A percentile compares a stretch with the other conserved stretches of the same genome.
These are phyloP conservation scores for Tetragonula carbonaria DNA, from an alignment of 2,888 invertebrate genomes.

Conservation along the genomic window DNA sequence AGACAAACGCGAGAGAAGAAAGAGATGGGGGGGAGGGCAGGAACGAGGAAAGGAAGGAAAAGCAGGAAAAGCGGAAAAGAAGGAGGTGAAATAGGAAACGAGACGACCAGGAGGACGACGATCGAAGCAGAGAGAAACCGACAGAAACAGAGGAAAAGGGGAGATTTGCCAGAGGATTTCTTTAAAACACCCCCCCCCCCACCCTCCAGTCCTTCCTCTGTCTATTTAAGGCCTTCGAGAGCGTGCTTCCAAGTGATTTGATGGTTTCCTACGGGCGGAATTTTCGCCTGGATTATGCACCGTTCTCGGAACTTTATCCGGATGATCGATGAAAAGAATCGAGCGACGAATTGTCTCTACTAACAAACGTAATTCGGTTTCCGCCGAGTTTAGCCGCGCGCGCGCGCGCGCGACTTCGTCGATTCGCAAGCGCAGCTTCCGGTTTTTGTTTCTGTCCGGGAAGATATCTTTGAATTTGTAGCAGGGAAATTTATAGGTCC, in stretches of 20 bases:
- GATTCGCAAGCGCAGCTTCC: too few species aligned
- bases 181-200: slow-evolving; percentile 27
- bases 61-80: neutral
- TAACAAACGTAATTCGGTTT: slow-evolving; percentile 27
- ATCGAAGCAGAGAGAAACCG: neutral
- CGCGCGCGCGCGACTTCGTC: neutral
- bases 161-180: slow-evolving; percentile 48
- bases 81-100: neutral
- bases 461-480: neutral
- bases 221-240: slow-evolving; percentile 26
- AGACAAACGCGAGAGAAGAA: neutral
- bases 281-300: slow-evolving; percentile 42
- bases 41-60: neutral
- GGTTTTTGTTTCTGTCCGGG: neutral
- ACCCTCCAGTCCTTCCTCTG: neutral
- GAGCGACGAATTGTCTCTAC: slow-evolving; percentile 1
- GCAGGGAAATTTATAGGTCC: neutral
- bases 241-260: slow-evolving; percentile 44
- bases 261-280: slow-evolving; percentile 31
- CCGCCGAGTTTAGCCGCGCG: neutral
- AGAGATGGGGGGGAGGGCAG: neutral
- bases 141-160: neutral
- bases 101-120: neutral
- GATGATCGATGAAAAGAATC: slow-evolving; percentile 35
- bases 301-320: slow-evolving; percentile 15